Evolutionary conservation across 1,140 invertebrate genomes (phyloP).

Genomic region (Aphis craccivora): DNA sequence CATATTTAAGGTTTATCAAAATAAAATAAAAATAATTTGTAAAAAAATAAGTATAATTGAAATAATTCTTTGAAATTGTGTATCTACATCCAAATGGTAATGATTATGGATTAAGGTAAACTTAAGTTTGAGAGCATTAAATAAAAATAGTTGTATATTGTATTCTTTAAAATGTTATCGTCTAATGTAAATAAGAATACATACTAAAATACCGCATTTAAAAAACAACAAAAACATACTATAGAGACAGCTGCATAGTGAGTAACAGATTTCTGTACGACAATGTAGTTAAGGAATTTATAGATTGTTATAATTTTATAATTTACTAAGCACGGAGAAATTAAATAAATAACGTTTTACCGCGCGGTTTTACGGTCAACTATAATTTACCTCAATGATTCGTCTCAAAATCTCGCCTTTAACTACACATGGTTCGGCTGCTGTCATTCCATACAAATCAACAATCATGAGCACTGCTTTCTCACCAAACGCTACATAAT

Average conservation of each 20-base stretch:
- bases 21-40: not conserved
- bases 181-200: too few relatives aligned
- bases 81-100: too few relatives aligned
- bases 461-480: conserved; percentile 83
- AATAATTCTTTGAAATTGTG: too few relatives aligned
- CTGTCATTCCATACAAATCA: conserved; percentile 82
- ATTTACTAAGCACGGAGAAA: not conserved
- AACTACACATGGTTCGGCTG: conserved; percentile 76
- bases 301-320: not conserved
- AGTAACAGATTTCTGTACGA: not conserved
- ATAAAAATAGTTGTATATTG: not conserved
- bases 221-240: not conserved
- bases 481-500: conserved; percentile 89
- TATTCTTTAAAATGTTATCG: not conserved
- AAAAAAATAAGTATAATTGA: too few relatives aligned
- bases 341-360: not conserved
- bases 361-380: not conserved
- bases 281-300: not conserved
- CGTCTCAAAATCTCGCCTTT: conserved; percentile 78
- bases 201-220: not conserved
- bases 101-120: not conserved
- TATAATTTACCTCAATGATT: conserved; percentile 70
- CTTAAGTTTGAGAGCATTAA: not conserved
- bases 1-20: not conserved
- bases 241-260: too few relatives aligned